A percentile compares a stretch with the other conserved stretches of the same genome.
These are phyloP conservation scores for Asarcornis scutulata DNA, from an alignment of 2,113 vertebrate genomes.

Conservation along the genomic window DNA sequence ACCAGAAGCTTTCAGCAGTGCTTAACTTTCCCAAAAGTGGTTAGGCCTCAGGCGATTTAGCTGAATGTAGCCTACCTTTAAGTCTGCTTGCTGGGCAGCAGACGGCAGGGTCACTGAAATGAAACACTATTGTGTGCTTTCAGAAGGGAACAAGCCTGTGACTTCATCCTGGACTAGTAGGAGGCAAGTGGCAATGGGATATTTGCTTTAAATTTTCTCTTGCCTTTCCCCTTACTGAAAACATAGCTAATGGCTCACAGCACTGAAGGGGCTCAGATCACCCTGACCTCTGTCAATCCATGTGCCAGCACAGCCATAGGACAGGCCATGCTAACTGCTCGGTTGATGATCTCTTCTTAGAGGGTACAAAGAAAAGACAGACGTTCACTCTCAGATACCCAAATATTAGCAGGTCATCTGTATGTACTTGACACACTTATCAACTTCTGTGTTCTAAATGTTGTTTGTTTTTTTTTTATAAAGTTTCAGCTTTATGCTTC, in stretches of 20 bases:
- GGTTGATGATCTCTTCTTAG: not conserved
- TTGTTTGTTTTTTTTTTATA: not conserved
- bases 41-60: not conserved
- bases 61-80: not conserved
- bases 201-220: not conserved
- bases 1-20: not conserved
- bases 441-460: not conserved
- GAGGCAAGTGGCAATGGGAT: not conserved
- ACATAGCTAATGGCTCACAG: not conserved
- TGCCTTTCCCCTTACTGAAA: not conserved
- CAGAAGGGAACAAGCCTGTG: not conserved
- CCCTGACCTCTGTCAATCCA: not conserved
- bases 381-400: not conserved
- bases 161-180: not conserved
- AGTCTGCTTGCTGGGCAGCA: not conserved
- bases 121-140: not conserved
- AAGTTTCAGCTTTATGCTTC: not conserved
- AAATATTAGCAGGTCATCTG: not conserved
- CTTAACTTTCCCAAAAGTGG: not conserved
- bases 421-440: rapidly evolving
- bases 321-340: not conserved
- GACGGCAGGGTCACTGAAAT: not conserved
- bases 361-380: not conserved
- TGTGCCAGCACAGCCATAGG: rapidly evolving
- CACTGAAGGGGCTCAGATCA: not conserved